A percentile compares a stretch with the other conserved stretches of the same genome.
Conservation (phyloP, 30 jellyfish, hydroid and myxozoan species). For the Rhopilema esculentum region DNA sequence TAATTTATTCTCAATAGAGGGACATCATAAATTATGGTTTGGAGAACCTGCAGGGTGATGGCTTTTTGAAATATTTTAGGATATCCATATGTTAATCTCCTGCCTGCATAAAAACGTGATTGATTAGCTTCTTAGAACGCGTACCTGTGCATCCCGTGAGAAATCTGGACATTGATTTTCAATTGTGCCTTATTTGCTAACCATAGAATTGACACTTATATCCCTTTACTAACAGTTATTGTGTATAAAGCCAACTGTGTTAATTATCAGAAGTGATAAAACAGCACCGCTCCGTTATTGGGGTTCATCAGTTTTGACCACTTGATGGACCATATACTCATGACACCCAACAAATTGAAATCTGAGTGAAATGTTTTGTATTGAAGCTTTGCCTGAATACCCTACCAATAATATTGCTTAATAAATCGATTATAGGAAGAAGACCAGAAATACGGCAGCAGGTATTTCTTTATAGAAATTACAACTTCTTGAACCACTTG, state of each 20-base stretch:
- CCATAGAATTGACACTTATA: neutral
- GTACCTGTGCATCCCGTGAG: conserved; percentile 23
- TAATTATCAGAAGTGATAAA: conserved; percentile 13
- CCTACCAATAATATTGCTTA: neutral
- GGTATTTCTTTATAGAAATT: too few relatives aligned
- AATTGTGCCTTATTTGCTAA: neutral
- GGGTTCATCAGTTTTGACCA: neutral
- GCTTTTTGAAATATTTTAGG: neutral
- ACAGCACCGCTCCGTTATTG: conserved; percentile 36
- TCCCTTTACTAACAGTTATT: conserved; percentile 3
- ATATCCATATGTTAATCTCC: conserved; percentile 2
- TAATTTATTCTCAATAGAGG: neutral
- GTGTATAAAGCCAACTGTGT: conserved; percentile 17
- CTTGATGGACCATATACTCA: neutral
- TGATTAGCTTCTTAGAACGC: neutral
- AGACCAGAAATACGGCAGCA: too few relatives aligned
- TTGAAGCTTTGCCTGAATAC: neutral
- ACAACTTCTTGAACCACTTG: too few relatives aligned
- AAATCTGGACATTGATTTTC: neutral
- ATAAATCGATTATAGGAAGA: neutral
- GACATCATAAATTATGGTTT: neutral
- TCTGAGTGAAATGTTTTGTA: neutral
- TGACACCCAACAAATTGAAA: conserved; percentile 28
- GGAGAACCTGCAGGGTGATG: neutral
- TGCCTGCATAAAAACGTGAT: conserved; percentile 7